Conservation (phyloP, 2,888 invertebrate genomes). For the Colletes collaris region DNA sequence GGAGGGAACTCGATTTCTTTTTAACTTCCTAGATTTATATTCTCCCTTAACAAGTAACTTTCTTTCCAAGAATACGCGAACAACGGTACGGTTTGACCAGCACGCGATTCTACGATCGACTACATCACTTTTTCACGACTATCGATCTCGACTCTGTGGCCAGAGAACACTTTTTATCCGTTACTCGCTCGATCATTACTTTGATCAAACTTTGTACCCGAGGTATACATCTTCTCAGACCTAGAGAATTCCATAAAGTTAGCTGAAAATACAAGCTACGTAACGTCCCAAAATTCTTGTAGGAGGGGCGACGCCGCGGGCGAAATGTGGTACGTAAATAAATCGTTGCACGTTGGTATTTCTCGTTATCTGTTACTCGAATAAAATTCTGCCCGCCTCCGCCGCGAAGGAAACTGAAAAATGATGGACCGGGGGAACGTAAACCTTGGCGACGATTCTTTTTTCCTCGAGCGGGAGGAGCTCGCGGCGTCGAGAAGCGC, state of each 20-base stretch:
- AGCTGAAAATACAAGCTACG: too few species aligned
- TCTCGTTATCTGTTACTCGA: too few species aligned
- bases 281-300: too few species aligned
- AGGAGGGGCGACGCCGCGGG: too few species aligned
- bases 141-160: slow-evolving; percentile 22
- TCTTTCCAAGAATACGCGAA: slow-evolving; percentile 42
- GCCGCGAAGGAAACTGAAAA: neutral
- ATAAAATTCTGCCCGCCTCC: neutral
- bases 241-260: too few species aligned
- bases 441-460: neutral
- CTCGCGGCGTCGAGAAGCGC: neutral
- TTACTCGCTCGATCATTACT: too few species aligned
- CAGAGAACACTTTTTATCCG: neutral
- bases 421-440: neutral
- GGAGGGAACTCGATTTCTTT: too few species aligned
- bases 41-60: slow-evolving; percentile 7
- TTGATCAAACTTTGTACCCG: too few species aligned
- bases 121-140: slow-evolving; percentile 36
- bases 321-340: too few species aligned
- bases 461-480: neutral
- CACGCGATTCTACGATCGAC: slow-evolving; percentile 31
- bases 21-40: too few species aligned
- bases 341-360: too few species aligned
- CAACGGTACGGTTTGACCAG: slow-evolving; percentile 37
- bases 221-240: too few species aligned